Base-by-base conservation (phyloP, 2,888 invertebrate genomes). In the Hemicrepidius hirtus region DNA sequence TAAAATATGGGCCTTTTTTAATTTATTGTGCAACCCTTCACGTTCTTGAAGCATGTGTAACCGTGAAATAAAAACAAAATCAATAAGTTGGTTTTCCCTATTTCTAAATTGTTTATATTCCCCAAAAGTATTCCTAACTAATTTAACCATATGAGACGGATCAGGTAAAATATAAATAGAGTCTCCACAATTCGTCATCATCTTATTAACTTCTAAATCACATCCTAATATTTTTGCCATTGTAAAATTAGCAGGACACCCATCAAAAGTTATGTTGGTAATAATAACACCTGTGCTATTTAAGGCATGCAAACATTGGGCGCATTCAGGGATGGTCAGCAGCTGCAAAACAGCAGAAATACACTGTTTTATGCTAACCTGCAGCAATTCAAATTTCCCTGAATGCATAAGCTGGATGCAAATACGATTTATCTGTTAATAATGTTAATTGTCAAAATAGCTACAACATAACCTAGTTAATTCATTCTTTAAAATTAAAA, bases 261-360 rank as follows among this genome's bases (percentile, higher is more conserved):
- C 81, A 76, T 82, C 81, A 75, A 80, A 81, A 46, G 80, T 81
- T 6, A 81, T n/a, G 20, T 76, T 68, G 7, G 76, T 60, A 44
- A 78, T 64, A 18, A 20, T 44, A 20, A 77, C 77, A 9, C 78
- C 80, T 44, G 73, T 71, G 41, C 78, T 75, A 65, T 75, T 44
- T 67, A 76, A 69, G 59, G 74, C 76, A 37, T 80, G 3, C 10
- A 37, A 9, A 37, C 10, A 72, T n/a, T n/a, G n/a, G n/a, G n/a
- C n/a, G n/a, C n/a, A n/a, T n/a, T n/a, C n/a, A n/a, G n/a, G n/a
- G n/a, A n/a, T n/a, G n/a, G n/a, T n/a, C n/a, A n/a, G n/a, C n/a
- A n/a, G n/a, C n/a, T n/a, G n/a, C n/a, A n/a, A n/a, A n/a, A n/a
- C n/a, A n/a, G n/a, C n/a, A n/a, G n/a, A n/a, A n/a, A n/a, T n/a